Base-by-base conservation (phyloP, 2,888 invertebrate species). In the Calliopum simillimum region DNA sequence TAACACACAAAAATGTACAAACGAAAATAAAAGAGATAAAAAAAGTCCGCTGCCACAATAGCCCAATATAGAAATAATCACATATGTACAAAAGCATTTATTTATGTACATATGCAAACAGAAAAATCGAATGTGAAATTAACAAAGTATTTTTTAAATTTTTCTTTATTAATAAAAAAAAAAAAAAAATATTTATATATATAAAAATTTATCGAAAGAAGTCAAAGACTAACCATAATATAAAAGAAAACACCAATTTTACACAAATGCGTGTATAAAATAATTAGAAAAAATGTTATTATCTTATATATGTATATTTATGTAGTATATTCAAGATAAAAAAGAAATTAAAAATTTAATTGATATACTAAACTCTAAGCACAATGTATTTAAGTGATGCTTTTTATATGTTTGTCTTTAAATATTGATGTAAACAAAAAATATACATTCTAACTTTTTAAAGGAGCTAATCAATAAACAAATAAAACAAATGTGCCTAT, bases 11-110 rank as follows among this genome's bases (percentile, higher is more conserved):
- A 19, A 51, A 19, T 51, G 51, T 51, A 51, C 51, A 51, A 51
- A 51, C 16, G 11, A 12, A n/a, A 51, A 19, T 6, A 51, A n/a
- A n/a, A n/a, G n/a, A n/a, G n/a, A n/a, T n/a, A 16, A 21, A n/a
- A 49, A 8, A 8, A 43, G 12, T 65, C 47, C 64, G 61, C 61
- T 68, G 68, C 55, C 70, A 69, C 53, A 6, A 23, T 25, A 64
- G 43, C 68, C 46, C 51, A 44, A 68, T 65, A n/a, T 59, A 41
- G 49, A 41, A 59, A 59, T 46, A 65, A 46, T 70, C 75, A 53
- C 73, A 33, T 33, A 33, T 33, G 33, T 33, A 33, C 33, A 33
- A 33, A 8, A 33, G 8, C 33, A 33, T 8, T 33, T 33, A 33
- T 33, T 33, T 33, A 33, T 33, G 33, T 2, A 33, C 33, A 33